phyloP scores from a whole-genome alignment of 2,113 vertebrate genomes.

The Brachypodius melanocephalos region DNA sequence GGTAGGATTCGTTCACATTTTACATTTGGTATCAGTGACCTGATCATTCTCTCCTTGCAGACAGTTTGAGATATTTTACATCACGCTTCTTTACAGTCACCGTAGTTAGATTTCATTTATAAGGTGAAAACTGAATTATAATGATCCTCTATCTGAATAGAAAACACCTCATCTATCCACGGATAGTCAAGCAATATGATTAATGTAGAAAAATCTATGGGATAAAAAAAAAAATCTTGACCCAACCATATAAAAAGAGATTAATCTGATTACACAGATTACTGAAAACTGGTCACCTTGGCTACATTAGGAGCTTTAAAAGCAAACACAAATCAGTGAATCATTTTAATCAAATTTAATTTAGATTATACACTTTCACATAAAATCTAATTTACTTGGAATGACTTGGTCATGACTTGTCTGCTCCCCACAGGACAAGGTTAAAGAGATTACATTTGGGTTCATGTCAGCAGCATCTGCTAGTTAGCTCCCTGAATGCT shows the following conservation, averaged over 20 bases:
- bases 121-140: neutral
- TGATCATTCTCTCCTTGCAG: neutral
- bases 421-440: conserved; percentile 80
- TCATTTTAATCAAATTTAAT: conserved; percentile 75
- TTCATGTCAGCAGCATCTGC: conserved; percentile 86
- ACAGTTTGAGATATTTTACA: neutral
- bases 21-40: neutral
- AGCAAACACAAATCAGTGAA: conserved; percentile 70
- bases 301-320: conserved; percentile 42
- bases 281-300: conserved; percentile 17
- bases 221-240: neutral
- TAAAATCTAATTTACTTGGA: conserved; percentile 82
- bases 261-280: neutral
- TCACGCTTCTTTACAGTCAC: neutral
- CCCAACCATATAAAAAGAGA: conserved; percentile 8
- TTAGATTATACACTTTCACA: conserved; percentile 77
- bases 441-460: conserved; percentile 93
- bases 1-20: neutral
- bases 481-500: conserved; percentile 75
- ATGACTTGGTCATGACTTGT: conserved; percentile 84
- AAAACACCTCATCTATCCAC: neutral
- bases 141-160: neutral
- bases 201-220: neutral
- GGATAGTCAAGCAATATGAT: neutral
- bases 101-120: neutral